These are phyloP conservation scores for Polypterus senegalus DNA, from an alignment of 2,113 vertebrate genomes.

Conservation along the genomic window DNA sequence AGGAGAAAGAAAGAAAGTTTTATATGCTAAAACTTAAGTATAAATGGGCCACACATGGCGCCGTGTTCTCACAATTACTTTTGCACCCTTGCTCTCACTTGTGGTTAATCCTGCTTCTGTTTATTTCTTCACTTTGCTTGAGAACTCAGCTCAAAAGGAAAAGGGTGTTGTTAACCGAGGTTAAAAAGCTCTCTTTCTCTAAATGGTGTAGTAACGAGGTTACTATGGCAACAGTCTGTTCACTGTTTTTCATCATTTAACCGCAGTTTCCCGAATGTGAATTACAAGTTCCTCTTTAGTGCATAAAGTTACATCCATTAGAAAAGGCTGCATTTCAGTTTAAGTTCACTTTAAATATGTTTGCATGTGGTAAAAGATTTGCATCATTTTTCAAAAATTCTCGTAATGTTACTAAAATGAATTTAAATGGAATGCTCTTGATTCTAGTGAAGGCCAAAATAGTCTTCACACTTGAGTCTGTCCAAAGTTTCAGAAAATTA, in stretches of 20 bases:
- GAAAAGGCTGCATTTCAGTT: too few relatives aligned
- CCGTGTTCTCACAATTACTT: neutral
- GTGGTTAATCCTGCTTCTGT: slow-evolving; percentile 41
- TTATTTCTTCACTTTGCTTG: slow-evolving; percentile 46
- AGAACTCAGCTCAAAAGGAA: slow-evolving; percentile 44
- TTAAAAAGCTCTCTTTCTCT: slow-evolving; percentile 38
- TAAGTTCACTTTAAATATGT: too few relatives aligned
- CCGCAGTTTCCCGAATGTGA: slow-evolving; percentile 60
- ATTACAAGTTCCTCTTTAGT: slow-evolving; percentile 12
- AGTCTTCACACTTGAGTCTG: too few relatives aligned
- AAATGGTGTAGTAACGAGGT: slow-evolving; percentile 46
- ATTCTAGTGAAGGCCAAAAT: too few relatives aligned
- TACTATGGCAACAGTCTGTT: slow-evolving; percentile 48
- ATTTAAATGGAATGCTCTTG: too few relatives aligned
- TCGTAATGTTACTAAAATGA: too few relatives aligned
- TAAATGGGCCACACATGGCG: too few relatives aligned
- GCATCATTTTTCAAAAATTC: too few relatives aligned
- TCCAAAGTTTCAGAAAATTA: too few relatives aligned
- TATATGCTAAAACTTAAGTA: too few relatives aligned
- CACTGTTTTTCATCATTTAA: slow-evolving; percentile 50
- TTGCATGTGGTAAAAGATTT: too few relatives aligned
- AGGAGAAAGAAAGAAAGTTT: too few relatives aligned
- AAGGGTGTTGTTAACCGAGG: slow-evolving; percentile 44
- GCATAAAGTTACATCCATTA: neutral
- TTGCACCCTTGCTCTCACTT: slow-evolving; percentile 20